phyloP scores from a whole-genome alignment of 2,888 invertebrate species.

The Lottia scabra region DNA sequence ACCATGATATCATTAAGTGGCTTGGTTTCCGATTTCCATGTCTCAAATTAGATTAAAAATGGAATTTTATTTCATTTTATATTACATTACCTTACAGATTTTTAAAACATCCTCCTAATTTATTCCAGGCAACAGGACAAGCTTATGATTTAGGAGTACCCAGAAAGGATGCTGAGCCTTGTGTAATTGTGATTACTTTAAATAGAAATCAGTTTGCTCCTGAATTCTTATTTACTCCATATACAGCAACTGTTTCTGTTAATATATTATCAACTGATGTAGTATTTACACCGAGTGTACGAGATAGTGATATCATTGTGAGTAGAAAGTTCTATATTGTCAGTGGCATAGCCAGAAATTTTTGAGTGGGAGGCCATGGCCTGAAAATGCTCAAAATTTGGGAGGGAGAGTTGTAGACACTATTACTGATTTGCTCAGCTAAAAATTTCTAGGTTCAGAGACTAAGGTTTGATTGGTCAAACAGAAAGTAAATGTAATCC shows the following conservation, averaged over 20 bases:
- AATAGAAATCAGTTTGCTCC: slow-evolving; percentile 53
- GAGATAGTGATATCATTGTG: slow-evolving; percentile 50
- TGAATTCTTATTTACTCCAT: slow-evolving; percentile 34
- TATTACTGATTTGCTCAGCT: too few relatives aligned
- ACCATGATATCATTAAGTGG: too few relatives aligned
- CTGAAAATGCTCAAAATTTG: too few relatives aligned
- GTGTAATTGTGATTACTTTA: slow-evolving; percentile 41
- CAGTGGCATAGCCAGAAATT: too few relatives aligned
- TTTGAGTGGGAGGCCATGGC: too few relatives aligned
- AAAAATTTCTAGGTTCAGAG: too few relatives aligned
- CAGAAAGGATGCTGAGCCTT: slow-evolving; percentile 21
- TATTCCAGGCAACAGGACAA: slow-evolving; percentile 18
- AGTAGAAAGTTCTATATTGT: slow-evolving; percentile 11
- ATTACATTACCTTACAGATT: background rate
- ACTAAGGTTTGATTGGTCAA: too few relatives aligned
- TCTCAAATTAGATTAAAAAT: too few relatives aligned
- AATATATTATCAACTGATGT: slow-evolving; percentile 28
- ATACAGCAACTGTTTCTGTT: slow-evolving; percentile 36
- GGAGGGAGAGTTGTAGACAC: too few relatives aligned
- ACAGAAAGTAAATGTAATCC: too few relatives aligned
- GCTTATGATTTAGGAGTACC: slow-evolving; percentile 54
- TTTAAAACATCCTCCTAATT: too few relatives aligned
- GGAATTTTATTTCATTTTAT: slow-evolving; percentile 35
- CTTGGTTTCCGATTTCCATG: too few relatives aligned
- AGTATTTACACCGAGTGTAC: slow-evolving; percentile 40